Percentiles rank a stretch among this genome's conserved stretches.
These are phyloP conservation scores for Cettia cetti DNA, from an alignment of 2,113 vertebrate species.

Conservation along the genomic window DNA sequence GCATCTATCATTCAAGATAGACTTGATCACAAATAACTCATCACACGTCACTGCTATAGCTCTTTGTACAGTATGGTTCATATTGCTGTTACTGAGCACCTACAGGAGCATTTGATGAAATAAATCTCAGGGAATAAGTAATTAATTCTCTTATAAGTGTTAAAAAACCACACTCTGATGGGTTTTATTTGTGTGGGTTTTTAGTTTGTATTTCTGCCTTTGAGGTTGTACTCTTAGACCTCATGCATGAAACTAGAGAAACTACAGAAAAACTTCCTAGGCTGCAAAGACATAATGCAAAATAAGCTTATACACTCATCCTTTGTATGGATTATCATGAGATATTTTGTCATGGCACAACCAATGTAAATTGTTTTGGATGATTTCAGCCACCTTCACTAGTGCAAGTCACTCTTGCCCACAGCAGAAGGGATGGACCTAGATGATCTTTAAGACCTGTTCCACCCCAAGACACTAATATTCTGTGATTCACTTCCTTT, in stretches of 20 bases:
- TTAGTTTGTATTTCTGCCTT: background rate
- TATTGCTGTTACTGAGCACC: background rate
- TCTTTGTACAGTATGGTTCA: background rate
- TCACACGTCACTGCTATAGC: background rate
- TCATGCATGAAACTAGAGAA: background rate
- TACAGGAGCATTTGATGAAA: background rate
- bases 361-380: fast-evolving
- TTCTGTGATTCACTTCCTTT: background rate
- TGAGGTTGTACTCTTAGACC: background rate
- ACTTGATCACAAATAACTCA: background rate
- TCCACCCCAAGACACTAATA: background rate
- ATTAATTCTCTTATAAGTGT: fast-evolving
- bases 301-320: background rate
- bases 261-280: background rate
- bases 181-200: fast-evolving
- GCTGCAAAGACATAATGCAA: background rate
- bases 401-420: background rate
- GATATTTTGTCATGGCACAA: background rate
- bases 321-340: background rate
- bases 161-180: background rate
- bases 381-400: background rate
- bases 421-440: background rate
- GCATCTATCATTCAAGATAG: background rate
- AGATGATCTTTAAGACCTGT: background rate
- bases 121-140: background rate